Conservation (phyloP, 2,888 invertebrate genomes). For the Cephus pygmeus region DNA sequence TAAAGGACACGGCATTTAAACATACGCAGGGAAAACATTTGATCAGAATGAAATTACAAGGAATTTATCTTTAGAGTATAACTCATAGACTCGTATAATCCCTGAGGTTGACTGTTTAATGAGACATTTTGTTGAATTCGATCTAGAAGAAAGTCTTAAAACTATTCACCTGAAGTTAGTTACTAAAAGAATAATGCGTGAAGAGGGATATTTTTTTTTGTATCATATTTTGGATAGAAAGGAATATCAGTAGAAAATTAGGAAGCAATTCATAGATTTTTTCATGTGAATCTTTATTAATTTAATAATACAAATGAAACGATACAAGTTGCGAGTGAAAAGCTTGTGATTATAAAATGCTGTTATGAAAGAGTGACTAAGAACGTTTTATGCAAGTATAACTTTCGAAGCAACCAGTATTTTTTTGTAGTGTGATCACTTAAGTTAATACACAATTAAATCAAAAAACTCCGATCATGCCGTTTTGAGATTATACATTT, state of each 20-base stretch:
- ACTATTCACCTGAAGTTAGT: neutral
- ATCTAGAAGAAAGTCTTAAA: neutral
- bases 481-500: neutral
- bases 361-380: neutral
- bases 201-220: neutral
- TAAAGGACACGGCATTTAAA: conserved; percentile 35
- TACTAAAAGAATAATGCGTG: neutral
- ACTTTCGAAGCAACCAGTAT: neutral
- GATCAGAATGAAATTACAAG: neutral
- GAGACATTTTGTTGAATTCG: neutral
- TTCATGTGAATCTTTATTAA: neutral
- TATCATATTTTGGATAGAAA: too few species aligned
- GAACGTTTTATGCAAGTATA: neutral
- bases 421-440: neutral
- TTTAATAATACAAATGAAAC: neutral
- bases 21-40: conserved; percentile 38
- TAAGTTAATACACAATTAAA: neutral
- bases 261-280: neutral
- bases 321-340: neutral
- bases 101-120: neutral
- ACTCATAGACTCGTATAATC: neutral
- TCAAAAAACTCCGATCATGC: neutral
- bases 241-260: neutral
- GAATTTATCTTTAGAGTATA: neutral
- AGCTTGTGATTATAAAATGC: neutral